These are phyloP conservation scores for Caenorhabditis japonica DNA, from an alignment of 2,888 invertebrate genomes.

Conservation along the genomic window DNA sequence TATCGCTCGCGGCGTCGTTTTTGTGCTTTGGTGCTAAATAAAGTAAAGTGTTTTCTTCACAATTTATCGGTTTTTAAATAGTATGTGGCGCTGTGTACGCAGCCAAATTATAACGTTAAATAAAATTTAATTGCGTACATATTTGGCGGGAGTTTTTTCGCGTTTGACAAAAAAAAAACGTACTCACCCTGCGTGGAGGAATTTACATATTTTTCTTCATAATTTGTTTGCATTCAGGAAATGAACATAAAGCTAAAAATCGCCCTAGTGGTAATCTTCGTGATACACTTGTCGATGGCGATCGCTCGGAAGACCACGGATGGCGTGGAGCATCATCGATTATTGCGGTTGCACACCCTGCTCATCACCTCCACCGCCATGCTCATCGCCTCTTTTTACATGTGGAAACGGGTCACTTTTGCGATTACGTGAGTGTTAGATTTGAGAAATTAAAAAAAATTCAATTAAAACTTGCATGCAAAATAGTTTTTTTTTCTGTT, in stretches of 20 bases:
- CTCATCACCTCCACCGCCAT: slow-evolving; percentile 55
- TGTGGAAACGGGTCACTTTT: slow-evolving; percentile 55
- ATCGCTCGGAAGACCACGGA: slow-evolving; percentile 36
- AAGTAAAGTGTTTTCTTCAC: background rate
- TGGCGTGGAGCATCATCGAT: slow-evolving; percentile 53
- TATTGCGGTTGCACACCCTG: slow-evolving; percentile 57
- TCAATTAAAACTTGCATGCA: too few species aligned
- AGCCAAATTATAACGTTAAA: too few species aligned
- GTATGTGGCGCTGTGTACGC: too few species aligned
- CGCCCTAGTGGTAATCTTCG: slow-evolving; percentile 2
- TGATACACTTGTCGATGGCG: slow-evolving; percentile 29
- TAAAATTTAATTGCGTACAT: too few species aligned
- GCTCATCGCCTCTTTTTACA: slow-evolving; percentile 54
- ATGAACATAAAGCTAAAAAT: slow-evolving; percentile 39
- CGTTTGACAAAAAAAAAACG: too few species aligned
- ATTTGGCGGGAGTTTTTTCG: too few species aligned
- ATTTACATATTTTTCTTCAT: too few species aligned
- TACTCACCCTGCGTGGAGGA: too few species aligned
- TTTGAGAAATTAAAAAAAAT: background rate
- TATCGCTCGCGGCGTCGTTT: slow-evolving; percentile 29
- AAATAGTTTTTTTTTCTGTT: too few species aligned
- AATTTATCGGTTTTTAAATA: too few species aligned
- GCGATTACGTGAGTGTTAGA: slow-evolving; percentile 45
- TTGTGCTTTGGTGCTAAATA: background rate
- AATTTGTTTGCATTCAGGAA: slow-evolving; percentile 12